Percentiles rank a stretch among this genome's conserved stretches.
Conservation (phyloP, 2,888 invertebrate species). For the Hecatera dysodea region DNA sequence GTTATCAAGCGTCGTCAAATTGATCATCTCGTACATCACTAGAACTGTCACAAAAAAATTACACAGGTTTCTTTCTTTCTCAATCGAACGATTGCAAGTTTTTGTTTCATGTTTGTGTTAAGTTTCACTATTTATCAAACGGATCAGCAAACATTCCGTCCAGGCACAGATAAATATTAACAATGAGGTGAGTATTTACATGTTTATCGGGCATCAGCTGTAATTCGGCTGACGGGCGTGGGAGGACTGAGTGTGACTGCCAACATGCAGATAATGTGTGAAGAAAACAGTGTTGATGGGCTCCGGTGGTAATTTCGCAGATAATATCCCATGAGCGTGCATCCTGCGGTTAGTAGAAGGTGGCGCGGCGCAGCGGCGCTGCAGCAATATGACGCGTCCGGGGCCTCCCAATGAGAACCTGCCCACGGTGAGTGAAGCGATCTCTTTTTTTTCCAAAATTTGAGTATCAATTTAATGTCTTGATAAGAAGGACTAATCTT, state of each 20-base stretch:
- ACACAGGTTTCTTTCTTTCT: conserved; percentile 40
- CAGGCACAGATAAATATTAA: conserved; percentile 54
- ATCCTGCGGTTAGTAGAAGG: conserved; percentile 57
- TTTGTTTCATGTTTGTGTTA: conserved; percentile 56
- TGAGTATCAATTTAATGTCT: neutral
- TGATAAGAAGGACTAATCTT: neutral
- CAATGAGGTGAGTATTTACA: conserved; percentile 73
- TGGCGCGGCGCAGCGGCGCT: conserved; percentile 62
- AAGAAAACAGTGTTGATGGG: conserved; percentile 61
- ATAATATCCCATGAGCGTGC: conserved; percentile 80
- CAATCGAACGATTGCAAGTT: conserved; percentile 26
- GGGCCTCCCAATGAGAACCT: conserved; percentile 94
- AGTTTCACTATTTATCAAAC: conserved; percentile 44
- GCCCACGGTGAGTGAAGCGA: conserved; percentile 87
- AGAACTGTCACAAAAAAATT: conserved; percentile 50
- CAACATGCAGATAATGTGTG: conserved; percentile 67
- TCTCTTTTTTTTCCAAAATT: neutral
- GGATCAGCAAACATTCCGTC: conserved; percentile 53
- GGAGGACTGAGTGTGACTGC: conserved; percentile 68
- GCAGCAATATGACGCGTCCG: conserved; percentile 86
- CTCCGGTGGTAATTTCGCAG: conserved; percentile 75
- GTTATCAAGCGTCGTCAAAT: conserved; percentile 45
- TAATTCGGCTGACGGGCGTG: conserved; percentile 69
- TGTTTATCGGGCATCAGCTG: conserved; percentile 66
- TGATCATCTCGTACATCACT: conserved; percentile 56